These are phyloP conservation scores for Boulengeromyrus knoepffleri DNA, from an alignment of 2,113 vertebrate genomes.

Conservation along the genomic window DNA sequence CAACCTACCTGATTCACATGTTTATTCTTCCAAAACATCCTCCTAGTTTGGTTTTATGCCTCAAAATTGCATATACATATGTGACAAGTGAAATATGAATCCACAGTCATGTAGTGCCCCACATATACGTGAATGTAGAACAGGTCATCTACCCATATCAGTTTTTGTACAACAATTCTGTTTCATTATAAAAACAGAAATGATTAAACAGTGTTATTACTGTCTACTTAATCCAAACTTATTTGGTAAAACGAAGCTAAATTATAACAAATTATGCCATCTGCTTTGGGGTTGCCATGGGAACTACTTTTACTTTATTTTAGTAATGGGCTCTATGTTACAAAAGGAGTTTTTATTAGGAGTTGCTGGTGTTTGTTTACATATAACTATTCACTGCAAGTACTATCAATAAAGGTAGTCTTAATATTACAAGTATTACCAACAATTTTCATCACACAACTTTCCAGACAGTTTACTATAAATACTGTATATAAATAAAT, in stretches of 20 bases:
- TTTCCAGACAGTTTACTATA: not conserved
- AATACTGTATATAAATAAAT: not conserved
- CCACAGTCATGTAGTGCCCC: not conserved
- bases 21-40: not conserved
- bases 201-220: not conserved
- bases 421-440: not conserved
- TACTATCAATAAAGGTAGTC: not conserved
- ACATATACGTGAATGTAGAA: not conserved
- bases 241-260: not conserved
- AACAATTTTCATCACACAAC: not conserved
- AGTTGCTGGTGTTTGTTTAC: not conserved
- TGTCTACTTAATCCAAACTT: not conserved
- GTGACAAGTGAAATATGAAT: not conserved
- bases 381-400: not conserved
- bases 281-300: not conserved
- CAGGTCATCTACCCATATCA: not conserved
- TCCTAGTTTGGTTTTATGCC: not conserved
- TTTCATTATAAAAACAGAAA: not conserved
- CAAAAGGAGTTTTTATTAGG: not conserved
- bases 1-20: not conserved
- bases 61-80: not conserved
- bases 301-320: not conserved
- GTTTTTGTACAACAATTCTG: not conserved
- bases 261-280: not conserved
- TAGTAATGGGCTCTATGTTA: not conserved